Evolutionary conservation across 2,797 vertebrate species (phyloP).

Genomic region (Acipenser ruthenus): DNA sequence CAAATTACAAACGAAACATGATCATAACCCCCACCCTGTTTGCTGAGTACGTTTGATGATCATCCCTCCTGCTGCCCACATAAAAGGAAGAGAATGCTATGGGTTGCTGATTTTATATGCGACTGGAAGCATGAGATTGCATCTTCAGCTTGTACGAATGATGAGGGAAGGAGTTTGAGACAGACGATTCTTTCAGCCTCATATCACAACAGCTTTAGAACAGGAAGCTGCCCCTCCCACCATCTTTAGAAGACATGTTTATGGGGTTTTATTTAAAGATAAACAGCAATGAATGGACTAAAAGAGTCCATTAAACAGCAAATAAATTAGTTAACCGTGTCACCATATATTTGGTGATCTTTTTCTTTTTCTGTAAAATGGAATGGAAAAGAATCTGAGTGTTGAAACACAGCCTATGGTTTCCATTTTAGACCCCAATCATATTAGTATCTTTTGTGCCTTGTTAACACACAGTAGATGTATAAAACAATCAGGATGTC

Average conservation of each 20-base stretch:
- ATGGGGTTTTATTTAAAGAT: conserved; percentile 31
- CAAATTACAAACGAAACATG: conserved; percentile 87
- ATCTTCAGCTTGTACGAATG: background rate
- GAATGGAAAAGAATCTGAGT: no score
- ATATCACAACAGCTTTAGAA: background rate
- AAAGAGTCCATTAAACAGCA: background rate
- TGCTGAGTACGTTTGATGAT: conserved; percentile 38
- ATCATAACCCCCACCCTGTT: conserved; percentile 68
- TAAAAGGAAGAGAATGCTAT: conserved; percentile 3
- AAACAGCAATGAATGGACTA: conserved; percentile 52
- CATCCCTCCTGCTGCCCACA: conserved; percentile 47
- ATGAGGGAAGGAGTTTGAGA: background rate
- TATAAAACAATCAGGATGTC: background rate
- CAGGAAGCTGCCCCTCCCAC: background rate
- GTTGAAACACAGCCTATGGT: background rate
- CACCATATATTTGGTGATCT: background rate
- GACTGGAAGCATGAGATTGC: background rate
- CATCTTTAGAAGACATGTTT: background rate
- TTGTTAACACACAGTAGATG: background rate
- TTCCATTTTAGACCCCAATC: background rate
- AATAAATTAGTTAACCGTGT: background rate
- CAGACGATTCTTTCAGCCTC: background rate
- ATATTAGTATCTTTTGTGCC: background rate
- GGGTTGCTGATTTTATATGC: background rate
- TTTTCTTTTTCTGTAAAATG: background rate